Base-by-base conservation (phyloP, 2,797 vertebrate genomes). In the Hoplostethus mediterraneus region DNA sequence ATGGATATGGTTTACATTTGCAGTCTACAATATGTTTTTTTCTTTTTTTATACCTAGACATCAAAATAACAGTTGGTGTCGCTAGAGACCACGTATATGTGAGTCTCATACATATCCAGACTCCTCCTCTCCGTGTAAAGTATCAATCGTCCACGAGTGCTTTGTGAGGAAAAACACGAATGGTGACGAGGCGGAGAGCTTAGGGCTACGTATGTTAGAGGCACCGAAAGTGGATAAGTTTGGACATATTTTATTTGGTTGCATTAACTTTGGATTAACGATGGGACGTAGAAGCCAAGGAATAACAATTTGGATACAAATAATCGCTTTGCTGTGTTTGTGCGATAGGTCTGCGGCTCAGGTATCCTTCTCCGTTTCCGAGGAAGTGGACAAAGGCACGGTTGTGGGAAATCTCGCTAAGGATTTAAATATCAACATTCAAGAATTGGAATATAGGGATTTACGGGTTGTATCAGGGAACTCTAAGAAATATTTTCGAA, bases 311-410 rank as follows among this genome's bases (percentile, higher is more conserved):
- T 83, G 81, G 79, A 80, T 84, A 63, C 28, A 64, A 12, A 21
- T 67, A 5, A 14, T 68, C 25, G 63, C 74, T 13, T 63, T 89
- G 48, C 59, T 90, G 42, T 93, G 44, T 87, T 59, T 87, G 25
- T 79, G 51, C 66, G 71, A 67, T 1, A 54, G 55, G 4, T 71
- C 64, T 4, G 48, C 67, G 2, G 93, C 92, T 71, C 93, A 93
- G 86, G 79, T 95, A 45, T 92, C 90, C 0, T 96, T 91, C 82
- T 92, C 91, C 4, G 90, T 96, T 74, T 82, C 91, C 3, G 95
- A 96, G 85, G 96, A 96, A 85, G 91, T 89, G 67, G 92, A 93
- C 78, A 90, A 87, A 83, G 94, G 93, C 55, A 94, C 93, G 42
- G 75, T 93, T 4, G 93, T 96, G 52, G 94, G 94, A 53, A 93